Percentiles rank a stretch among this genome's conserved stretches.
Conservation (phyloP, 2,113 vertebrate genomes). For the Halichoeres trimaculatus region DNA sequence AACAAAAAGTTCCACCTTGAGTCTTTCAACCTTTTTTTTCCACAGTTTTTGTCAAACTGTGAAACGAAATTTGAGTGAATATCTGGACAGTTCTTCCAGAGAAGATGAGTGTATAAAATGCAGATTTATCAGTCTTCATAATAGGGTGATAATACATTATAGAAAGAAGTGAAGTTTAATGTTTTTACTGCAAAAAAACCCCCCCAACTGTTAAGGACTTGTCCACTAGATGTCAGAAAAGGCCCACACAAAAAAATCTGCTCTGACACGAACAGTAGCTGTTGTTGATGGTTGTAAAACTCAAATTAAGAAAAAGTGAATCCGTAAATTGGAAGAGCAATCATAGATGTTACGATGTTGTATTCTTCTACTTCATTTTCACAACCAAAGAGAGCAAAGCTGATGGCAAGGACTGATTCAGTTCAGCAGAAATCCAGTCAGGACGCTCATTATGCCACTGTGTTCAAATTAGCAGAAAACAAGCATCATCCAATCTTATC, state of each 20-base stretch:
- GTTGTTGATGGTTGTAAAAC: neutral
- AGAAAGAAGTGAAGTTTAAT: neutral
- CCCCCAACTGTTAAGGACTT: neutral
- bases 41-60: neutral
- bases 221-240: slow-evolving; percentile 65
- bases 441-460: neutral
- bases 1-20: neutral
- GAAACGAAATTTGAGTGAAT: neutral
- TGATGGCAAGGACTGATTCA: neutral
- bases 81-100: neutral
- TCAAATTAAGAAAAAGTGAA: neutral
- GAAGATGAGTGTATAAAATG: neutral
- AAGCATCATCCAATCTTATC: neutral
- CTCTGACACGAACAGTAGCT: neutral
- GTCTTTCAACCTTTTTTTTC: neutral
- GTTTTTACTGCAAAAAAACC: neutral
- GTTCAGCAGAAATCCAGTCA: slow-evolving; percentile 11
- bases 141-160: no score
- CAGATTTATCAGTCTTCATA: neutral
- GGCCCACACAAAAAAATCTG: neutral
- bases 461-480: slow-evolving; percentile 1
- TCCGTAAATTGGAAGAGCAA: neutral
- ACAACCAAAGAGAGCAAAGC: neutral
- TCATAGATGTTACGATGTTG: neutral
- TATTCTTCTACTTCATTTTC: neutral